Evolutionary conservation across 2,888 invertebrate genomes (phyloP), one percentile per base, ranked within the genome.

Genomic region (Oxyteleia sp.): DNA sequence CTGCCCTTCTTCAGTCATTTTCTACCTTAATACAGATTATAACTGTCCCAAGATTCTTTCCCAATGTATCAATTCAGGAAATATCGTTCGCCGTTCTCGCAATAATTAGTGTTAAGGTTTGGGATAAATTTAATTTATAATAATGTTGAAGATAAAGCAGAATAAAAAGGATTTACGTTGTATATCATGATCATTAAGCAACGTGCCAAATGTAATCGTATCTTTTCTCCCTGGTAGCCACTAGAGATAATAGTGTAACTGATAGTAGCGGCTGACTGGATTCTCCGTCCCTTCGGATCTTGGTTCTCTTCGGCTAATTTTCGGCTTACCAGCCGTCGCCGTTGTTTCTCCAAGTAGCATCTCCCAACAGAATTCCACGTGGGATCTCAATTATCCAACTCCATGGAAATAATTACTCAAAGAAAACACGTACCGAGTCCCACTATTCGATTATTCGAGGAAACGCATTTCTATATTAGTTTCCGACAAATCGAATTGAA

Each of bases 191-290:
- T 82, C 72, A 82, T 82, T 82, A 78, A 71, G 72, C 72, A 78
- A 59, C 63, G 81, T 82, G 76, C 66, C 72, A 72, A 68, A 72
- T 63, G 66, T 71, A 87, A 87, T 87, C 86, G 85, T 81, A 86
- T 86, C 83, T 88, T 88, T 88, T 87, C 86, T 88, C 85, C 86
- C 83, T 78, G 88, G 87, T 87, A 88, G 88, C 88, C 88, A 87
- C 86, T 85, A 82, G 85, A 87, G 91, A 92, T 93, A 93, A 93
- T 93, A 91, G 92, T 89, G 91, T 91, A 92, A 93, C 92, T 92
- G 93, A 93, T 93, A 92, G 91, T 90, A 88, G 90, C 87, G 90
- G 91, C 91, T 91, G 91, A 91, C 90, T 90, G 85, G 87, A 84
- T 86, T 85, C 88, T 89, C 87, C 87, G 87, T 90, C 87, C 86